Conservation (phyloP, 2,797 vertebrate species). For the Sebastes jordani region DNA sequence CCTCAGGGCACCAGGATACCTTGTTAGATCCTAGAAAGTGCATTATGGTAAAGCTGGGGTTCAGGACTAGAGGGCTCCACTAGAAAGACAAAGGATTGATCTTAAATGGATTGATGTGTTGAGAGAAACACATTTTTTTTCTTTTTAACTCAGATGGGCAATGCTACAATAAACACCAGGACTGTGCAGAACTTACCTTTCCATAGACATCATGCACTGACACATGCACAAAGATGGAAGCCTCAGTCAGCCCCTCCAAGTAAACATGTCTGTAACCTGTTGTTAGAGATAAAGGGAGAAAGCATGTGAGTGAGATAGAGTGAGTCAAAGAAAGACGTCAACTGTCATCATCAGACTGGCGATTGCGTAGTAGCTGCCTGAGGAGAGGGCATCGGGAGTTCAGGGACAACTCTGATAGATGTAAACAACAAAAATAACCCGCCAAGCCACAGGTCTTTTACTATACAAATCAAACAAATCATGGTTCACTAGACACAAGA, state of each 20-base stretch:
- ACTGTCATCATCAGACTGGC: slow-evolving; percentile 33
- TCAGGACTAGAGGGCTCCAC: slow-evolving; percentile 99
- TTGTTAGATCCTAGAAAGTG: slow-evolving; percentile 99
- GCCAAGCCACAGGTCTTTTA: slow-evolving; percentile 19
- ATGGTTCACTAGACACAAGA: slow-evolving; percentile 32
- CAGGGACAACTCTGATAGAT: slow-evolving; percentile 35
- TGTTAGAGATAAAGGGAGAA: slow-evolving; percentile 22
- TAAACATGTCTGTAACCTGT: slow-evolving; percentile 97
- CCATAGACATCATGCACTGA: slow-evolving; percentile 97
- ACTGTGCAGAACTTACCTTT: slow-evolving; percentile 83
- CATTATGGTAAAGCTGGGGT: slow-evolving; percentile 99
- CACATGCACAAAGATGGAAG: slow-evolving; percentile 97
- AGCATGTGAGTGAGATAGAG: background rate
- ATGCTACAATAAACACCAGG: background rate
- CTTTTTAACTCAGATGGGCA: slow-evolving; percentile 5
- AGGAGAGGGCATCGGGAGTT: slow-evolving; percentile 39
- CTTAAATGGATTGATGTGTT: slow-evolving; percentile 45
- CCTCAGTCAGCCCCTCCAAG: slow-evolving; percentile 95
- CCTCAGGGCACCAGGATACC: slow-evolving; percentile 83
- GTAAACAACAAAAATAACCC: slow-evolving; percentile 35
- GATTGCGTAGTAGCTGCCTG: slow-evolving; percentile 22
- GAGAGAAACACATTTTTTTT: slow-evolving; percentile 21
- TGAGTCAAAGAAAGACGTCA: slow-evolving; percentile 25
- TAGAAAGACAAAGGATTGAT: slow-evolving; percentile 87
- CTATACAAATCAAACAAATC: slow-evolving; percentile 9